Conservation (phyloP, 2,888 invertebrate genomes). For the Pediacus dermestoides region DNA sequence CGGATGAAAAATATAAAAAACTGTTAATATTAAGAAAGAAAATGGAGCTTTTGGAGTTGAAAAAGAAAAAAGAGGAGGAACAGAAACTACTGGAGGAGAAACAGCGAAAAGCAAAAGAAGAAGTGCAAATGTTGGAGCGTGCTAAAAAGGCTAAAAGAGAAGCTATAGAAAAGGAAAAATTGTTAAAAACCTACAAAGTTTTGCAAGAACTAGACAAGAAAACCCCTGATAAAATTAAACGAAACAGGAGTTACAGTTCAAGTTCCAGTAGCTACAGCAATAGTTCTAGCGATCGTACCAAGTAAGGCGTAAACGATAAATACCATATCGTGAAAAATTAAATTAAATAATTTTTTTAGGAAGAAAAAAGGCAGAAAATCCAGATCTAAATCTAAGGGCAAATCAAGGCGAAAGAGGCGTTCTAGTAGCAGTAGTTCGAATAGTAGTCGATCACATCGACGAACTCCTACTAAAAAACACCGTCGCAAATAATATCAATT, state of each 20-base stretch:
- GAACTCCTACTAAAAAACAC: slow-evolving; percentile 9
- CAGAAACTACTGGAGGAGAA: slow-evolving; percentile 43
- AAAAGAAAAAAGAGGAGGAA: slow-evolving; percentile 55
- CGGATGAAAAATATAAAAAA: slow-evolving; percentile 44
- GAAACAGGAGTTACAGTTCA: slow-evolving; percentile 30
- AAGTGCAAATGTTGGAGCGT: slow-evolving; percentile 49
- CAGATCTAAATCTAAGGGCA: slow-evolving; percentile 24
- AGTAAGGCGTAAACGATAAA: slow-evolving; percentile 17
- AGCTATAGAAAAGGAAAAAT: slow-evolving; percentile 47
- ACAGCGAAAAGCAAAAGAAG: slow-evolving; percentile 48
- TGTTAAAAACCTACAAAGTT: slow-evolving; percentile 47
- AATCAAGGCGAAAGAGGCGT: slow-evolving; percentile 19
- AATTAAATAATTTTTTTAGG: slow-evolving; percentile 11
- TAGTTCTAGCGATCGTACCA: slow-evolving; percentile 24
- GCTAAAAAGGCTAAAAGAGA: slow-evolving; percentile 48
- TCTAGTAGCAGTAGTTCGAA: slow-evolving; percentile 21
- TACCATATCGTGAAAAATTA: slow-evolving; percentile 4
- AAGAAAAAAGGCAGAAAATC: slow-evolving; percentile 15
- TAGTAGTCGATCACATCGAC: slow-evolving; percentile 9
- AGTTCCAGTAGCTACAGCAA: slow-evolving; percentile 37
- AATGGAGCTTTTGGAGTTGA: slow-evolving; percentile 58
- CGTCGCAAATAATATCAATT: neutral
- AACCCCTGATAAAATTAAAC: slow-evolving; percentile 26
- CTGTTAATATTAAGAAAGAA: slow-evolving; percentile 57
- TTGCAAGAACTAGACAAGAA: slow-evolving; percentile 45